phyloP scores from a whole-genome alignment of 2,797 vertebrate genomes.

The Peromyscus attwateri region DNA sequence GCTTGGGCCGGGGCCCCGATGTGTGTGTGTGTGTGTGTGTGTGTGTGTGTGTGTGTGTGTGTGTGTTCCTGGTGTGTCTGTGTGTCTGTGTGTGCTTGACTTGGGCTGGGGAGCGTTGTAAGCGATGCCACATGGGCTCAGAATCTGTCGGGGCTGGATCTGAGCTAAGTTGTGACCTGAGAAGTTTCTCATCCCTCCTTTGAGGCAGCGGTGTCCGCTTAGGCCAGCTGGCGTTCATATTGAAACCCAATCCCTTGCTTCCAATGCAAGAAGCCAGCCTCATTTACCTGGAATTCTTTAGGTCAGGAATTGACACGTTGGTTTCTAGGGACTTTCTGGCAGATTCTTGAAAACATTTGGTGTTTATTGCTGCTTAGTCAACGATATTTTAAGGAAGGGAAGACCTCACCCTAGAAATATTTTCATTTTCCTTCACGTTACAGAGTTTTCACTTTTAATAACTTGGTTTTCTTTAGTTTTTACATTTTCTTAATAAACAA shows the following conservation, averaged over 20 bases:
- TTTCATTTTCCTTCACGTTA: slow-evolving; percentile 47
- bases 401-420: background rate
- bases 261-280: background rate
- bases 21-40: no score
- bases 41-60: no score
- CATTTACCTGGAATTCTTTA: slow-evolving; percentile 46
- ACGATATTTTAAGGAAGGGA: background rate
- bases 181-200: background rate
- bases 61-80: no score
- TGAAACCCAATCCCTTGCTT: slow-evolving; percentile 34
- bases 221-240: background rate
- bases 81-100: background rate
- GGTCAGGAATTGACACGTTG: slow-evolving; percentile 20
- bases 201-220: background rate
- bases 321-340: background rate
- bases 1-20: background rate
- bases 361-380: background rate
- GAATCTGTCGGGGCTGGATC: slow-evolving; percentile 13
- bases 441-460: background rate
- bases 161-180: slow-evolving; percentile 42
- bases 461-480: background rate
- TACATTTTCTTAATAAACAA: background rate
- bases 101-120: slow-evolving; percentile 40
- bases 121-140: slow-evolving; percentile 64
- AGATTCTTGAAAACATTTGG: background rate